Base-by-base conservation (phyloP, 2,888 invertebrate genomes). In the Ametastegia equiseti region DNA sequence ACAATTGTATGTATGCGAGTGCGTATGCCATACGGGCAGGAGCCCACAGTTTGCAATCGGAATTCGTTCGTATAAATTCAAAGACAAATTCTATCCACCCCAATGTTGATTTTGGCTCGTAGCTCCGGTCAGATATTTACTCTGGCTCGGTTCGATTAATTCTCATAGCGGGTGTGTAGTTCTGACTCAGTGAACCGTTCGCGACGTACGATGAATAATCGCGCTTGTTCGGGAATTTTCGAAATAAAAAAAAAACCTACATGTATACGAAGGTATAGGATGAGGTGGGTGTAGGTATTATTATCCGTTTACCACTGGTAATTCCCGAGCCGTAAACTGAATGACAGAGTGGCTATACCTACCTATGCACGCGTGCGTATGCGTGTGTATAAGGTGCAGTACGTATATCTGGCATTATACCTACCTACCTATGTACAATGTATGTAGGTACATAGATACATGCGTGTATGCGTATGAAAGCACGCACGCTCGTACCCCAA, bases 91-190 rank as follows among this genome's bases (percentile, higher is more conserved):
- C 50, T 19, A 36, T 54, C 54, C 13, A 54, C 75, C 50, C 13
- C 73, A 54, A 54, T 54, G 75, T 75, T 50, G 33, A 54, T 50
- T 54, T 54, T 33, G 50, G 50, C 75, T 75, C 11, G 11, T 23
- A 54, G 33, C 33, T 50, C 19, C 36, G 4, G 75, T 54, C 23
- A 54, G 36, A 54, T 54, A 75, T 75, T 75, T 75, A 75, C 75
- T 33, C 36, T 9, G 2, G 50, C 33, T 30, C 45, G 71, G 36
- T 50, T 54, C 54, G 54, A 75, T 54, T 33, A 54, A 54, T 54
- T 50, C 54, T 50, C 75, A 19, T 54, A 2, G 33, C 19, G n/a
- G n/a, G n/a, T n/a, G n/a, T 36, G 36, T 54, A 33, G n/a, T 54
- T 75, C 19, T 36, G n/a, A 39, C 13, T 15, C 27, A 27, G 9